Conservation (phyloP, 92 coral and sea anemone genomes). For the Pocillopora meandrina region DNA sequence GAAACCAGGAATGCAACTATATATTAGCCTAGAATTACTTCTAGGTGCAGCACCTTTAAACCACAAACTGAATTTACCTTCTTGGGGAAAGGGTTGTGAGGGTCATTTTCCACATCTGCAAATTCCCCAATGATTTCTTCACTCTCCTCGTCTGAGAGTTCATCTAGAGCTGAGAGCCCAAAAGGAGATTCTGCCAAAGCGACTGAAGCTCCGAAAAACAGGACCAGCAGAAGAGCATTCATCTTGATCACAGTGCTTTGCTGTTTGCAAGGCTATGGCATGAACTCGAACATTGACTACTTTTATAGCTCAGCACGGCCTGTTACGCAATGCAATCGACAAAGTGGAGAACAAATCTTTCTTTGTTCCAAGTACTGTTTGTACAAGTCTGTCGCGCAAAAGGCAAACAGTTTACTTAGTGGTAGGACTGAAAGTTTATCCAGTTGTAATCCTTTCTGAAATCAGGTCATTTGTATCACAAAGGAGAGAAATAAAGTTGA, state of each 20-base stretch:
- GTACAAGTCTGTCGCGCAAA: not conserved
- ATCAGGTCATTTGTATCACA: no score
- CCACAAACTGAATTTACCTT: no score
- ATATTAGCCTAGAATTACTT: no score
- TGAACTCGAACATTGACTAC: not conserved
- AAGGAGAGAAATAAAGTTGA: no score
- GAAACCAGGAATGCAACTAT: no score
- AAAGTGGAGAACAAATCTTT: not conserved
- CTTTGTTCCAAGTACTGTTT: not conserved
- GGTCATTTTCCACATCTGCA: not conserved
- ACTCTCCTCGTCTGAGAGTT: not conserved
- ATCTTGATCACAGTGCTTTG: not conserved
- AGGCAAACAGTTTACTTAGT: not conserved
- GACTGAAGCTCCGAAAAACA: conserved; percentile 1
- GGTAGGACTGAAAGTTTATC: no score
- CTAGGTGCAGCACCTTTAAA: no score
- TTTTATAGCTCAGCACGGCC: not conserved
- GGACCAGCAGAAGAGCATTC: not conserved
- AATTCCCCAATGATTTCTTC: not conserved
- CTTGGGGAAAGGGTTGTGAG: no score
- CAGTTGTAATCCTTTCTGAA: no score
- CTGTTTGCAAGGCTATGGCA: not conserved
- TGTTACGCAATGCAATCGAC: not conserved
- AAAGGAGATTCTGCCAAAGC: not conserved
- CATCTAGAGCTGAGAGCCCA: not conserved